These are phyloP conservation scores for Sorex araneus DNA, from an alignment of 2,113 vertebrate genomes.

Conservation along the genomic window DNA sequence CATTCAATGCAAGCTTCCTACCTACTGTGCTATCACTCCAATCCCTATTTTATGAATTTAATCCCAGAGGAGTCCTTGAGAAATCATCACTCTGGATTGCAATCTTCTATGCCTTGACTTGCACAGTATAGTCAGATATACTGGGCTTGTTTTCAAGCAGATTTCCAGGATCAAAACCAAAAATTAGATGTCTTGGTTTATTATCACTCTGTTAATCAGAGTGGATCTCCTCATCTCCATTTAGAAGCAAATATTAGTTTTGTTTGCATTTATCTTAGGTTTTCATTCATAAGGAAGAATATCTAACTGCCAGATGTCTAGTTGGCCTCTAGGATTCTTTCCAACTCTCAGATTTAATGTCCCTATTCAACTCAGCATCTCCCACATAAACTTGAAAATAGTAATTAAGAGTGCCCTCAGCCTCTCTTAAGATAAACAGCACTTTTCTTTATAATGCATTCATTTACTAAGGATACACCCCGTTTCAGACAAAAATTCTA, in stretches of 20 bases:
- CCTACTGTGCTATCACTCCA: no score
- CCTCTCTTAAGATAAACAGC: neutral
- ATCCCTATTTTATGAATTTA: neutral
- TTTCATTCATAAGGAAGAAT: slow-evolving; percentile 60
- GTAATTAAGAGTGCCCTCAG: neutral
- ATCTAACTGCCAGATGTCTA: neutral
- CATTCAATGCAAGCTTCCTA: no score
- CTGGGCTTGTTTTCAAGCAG: neutral
- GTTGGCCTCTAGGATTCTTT: neutral
- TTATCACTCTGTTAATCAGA: neutral
- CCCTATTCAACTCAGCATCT: slow-evolving; percentile 35
- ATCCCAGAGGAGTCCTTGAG: neutral
- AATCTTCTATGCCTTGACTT: neutral
- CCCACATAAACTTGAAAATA: slow-evolving; percentile 39
- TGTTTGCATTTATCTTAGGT: neutral
- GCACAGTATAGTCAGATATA: neutral
- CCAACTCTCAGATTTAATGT: neutral
- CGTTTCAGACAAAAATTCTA: neutral
- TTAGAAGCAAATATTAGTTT: neutral
- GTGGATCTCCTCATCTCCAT: neutral
- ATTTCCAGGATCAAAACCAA: neutral
- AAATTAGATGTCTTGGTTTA: neutral
- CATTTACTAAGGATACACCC: neutral
- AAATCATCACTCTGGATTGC: neutral
- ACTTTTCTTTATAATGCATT: slow-evolving; percentile 7